Evolutionary conservation across 2,888 invertebrate genomes (phyloP), one percentile per base, ranked within the genome.

Genomic region (Melangyna quadrimaculata): DNA sequence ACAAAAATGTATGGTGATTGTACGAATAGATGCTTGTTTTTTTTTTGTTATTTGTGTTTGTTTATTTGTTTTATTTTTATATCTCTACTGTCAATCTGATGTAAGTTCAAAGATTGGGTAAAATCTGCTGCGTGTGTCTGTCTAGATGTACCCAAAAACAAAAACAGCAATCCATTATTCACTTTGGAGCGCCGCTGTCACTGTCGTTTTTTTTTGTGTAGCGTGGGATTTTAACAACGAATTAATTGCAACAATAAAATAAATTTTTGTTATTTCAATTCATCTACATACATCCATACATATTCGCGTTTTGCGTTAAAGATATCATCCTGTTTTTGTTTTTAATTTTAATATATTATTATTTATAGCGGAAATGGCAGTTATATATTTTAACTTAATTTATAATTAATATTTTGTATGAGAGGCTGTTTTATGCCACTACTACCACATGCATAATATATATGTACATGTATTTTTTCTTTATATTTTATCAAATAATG

Each of bases 361-460:
- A 81, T 77, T 71, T 71, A 63, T 80, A 71, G 74, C 70, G 61
- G 63, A 70, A 80, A 80, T 75, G 81, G 70, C 70, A 75, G 75
- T 81, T 81, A 81, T 75, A 48, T 63, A 74, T 48, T 73, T 43
- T 61, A 74, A 55, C 69, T 43, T 53, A 67, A 57, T 73, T 74
- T 74, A 70, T 70, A 63, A 32, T 45, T 8, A 51, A 35, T 59
- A 14, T n/a, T 51, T 72, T 67, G 24, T 17, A 19, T 40, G 8
- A 57, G 57, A 72, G 72, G 48, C 67, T n/a, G n/a, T n/a, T n/a
- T n/a, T n/a, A n/a, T n/a, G n/a, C n/a, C n/a, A n/a, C n/a, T n/a
- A n/a, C n/a, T 19, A 65, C 10, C 6, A 57, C 43, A 61, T 53
- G 45, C 59, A 45, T 1, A 71, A 71, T 27, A 59, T 40, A 9